Conservation (phyloP, 2,113 vertebrate species). For the Lamprotornis superbus region DNA sequence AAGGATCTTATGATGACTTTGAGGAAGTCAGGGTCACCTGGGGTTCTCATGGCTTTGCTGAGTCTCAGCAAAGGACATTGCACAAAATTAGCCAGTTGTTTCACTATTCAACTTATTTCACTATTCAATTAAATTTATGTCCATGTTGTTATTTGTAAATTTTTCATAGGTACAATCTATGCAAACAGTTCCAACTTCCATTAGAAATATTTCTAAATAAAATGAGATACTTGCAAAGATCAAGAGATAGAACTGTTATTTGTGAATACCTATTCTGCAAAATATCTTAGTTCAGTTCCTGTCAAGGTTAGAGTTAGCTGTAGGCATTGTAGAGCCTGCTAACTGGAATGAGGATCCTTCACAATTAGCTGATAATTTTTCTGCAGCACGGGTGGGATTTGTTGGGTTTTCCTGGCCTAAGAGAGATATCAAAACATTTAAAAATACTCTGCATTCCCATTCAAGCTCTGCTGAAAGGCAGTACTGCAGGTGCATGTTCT, state of each 20-base stretch:
- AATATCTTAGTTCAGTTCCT: background rate
- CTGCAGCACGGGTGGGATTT: background rate
- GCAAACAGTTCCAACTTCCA: background rate
- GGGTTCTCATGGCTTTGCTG: background rate
- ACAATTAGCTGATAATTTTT: background rate
- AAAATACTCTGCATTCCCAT: background rate
- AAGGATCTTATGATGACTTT: background rate
- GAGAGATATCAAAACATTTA: background rate
- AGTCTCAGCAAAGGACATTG: background rate
- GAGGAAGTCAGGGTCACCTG: background rate
- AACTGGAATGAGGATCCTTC: background rate
- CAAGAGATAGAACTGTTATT: background rate
- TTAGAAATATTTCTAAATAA: background rate
- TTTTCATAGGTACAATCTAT: background rate
- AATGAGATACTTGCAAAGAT: background rate
- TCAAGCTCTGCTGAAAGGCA: background rate
- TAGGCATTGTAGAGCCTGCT: background rate
- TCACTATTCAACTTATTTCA: background rate
- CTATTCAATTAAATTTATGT: background rate
- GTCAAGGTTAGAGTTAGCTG: background rate
- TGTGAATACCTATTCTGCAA: background rate
- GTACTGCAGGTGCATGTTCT: background rate
- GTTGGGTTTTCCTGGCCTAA: background rate
- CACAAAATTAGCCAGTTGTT: background rate
- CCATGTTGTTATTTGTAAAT: background rate